A percentile compares a stretch with the other conserved stretches of the same genome.
These are phyloP conservation scores for Cryptosula pallasiana DNA, from an alignment of 2,888 invertebrate genomes.

Conservation along the genomic window DNA sequence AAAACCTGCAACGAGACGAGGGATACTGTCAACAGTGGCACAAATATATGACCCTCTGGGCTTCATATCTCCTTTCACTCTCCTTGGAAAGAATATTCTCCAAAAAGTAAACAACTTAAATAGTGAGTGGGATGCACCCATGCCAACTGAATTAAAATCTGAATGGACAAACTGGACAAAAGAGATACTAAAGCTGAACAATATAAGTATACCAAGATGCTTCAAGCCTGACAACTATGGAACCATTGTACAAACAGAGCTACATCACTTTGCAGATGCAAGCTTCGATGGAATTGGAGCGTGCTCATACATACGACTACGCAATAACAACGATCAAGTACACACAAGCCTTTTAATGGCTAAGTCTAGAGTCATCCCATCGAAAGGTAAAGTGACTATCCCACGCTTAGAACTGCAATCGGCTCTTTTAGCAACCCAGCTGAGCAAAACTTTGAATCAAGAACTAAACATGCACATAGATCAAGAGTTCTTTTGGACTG, in stretches of 20 bases:
- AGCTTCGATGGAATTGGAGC: background rate
- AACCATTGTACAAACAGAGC: background rate
- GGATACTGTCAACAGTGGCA: background rate
- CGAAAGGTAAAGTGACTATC: background rate
- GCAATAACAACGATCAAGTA: background rate
- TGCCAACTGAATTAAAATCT: background rate
- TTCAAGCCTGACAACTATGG: background rate
- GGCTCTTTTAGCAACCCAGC: background rate
- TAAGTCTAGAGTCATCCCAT: background rate
- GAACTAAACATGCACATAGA: background rate
- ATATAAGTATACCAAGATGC: background rate
- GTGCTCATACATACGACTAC: slow-evolving; percentile 17
- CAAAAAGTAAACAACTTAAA: background rate
- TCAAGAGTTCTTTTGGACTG: background rate
- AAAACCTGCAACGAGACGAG: slow-evolving; percentile 1
- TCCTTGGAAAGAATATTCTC: background rate
- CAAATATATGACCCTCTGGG: slow-evolving; percentile 18
- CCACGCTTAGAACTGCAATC: background rate
- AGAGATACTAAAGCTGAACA: background rate
- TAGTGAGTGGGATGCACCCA: background rate
- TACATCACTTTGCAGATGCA: slow-evolving; percentile 23
- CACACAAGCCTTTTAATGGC: slow-evolving; percentile 15
- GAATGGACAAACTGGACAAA: background rate
- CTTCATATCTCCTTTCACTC: slow-evolving; percentile 1
- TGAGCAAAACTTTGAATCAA: background rate